Percentiles rank a stretch among this genome's conserved stretches.
Conservation (phyloP, 1,140 invertebrate species). For the Drosophila varians region DNA sequence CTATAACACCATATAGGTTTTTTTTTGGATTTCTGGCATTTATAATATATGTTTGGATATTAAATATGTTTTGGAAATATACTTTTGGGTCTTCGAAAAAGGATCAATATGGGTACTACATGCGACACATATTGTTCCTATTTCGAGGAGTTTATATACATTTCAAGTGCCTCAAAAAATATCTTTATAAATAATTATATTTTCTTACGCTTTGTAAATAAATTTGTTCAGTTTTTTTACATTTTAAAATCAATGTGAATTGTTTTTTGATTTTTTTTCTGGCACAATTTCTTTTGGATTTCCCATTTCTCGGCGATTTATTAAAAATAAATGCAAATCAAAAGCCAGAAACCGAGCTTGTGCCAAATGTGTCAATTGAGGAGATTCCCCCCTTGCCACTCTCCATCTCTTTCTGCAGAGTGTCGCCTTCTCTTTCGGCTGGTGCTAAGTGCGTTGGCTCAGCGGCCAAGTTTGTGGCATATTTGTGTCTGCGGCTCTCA, state of each 20-base stretch:
- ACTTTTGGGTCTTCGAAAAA: too few species aligned
- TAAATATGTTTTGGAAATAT: too few species aligned
- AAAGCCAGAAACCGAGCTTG: slow-evolving; percentile 15
- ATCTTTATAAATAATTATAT: not conserved
- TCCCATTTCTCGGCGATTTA: slow-evolving; percentile 11
- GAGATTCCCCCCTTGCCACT: slow-evolving; percentile 12
- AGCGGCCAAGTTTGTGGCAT: slow-evolving; percentile 41
- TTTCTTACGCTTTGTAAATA: not conserved
- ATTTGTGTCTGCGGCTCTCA: slow-evolving; percentile 47
- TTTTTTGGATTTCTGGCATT: too few species aligned
- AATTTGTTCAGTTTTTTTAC: not conserved
- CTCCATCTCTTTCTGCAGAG: not conserved
- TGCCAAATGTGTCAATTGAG: slow-evolving; percentile 69
- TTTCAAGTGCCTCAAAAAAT: too few species aligned
- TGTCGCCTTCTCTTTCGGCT: not conserved
- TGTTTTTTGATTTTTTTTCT: slow-evolving; percentile 5
- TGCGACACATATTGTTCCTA: too few species aligned
- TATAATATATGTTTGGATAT: too few species aligned
- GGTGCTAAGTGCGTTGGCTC: slow-evolving; percentile 65
- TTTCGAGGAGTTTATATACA: too few species aligned
- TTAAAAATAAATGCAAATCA: slow-evolving; percentile 46
- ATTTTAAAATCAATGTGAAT: not conserved
- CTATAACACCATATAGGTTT: too few species aligned
- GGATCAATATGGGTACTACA: too few species aligned
- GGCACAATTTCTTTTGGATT: slow-evolving; percentile 7